These are phyloP conservation scores for Meloidogyne floridensis DNA, from an alignment of 1,140 invertebrate genomes.

Conservation along the genomic window DNA sequence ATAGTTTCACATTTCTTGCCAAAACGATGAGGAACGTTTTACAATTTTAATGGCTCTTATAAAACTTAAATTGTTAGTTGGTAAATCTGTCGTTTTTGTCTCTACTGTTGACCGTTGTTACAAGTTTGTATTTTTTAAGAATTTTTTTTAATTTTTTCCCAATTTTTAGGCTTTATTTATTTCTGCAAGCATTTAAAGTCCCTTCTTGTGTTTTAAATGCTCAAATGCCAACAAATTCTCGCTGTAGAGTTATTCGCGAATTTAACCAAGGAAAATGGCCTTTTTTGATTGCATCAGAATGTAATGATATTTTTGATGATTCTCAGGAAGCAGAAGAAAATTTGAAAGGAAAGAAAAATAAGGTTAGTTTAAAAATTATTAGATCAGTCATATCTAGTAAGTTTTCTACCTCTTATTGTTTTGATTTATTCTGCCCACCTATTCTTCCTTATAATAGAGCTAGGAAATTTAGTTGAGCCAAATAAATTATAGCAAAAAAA, in stretches of 20 bases:
- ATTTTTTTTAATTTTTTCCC: conserved; percentile 20
- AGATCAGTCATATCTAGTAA: too few relatives aligned
- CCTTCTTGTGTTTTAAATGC: conserved; percentile 90
- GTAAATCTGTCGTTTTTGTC: conserved; percentile 96
- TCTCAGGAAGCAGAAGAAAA: conserved; percentile 77
- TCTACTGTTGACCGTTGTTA: conserved; percentile 85
- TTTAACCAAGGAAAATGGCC: conserved; percentile 93
- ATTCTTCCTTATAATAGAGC: too few relatives aligned
- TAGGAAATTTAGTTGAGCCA: too few relatives aligned
- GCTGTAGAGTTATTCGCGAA: conserved; percentile 88
- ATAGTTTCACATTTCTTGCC: conserved; percentile 26
- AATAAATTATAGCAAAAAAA: too few relatives aligned
- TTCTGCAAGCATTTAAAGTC: conserved; percentile 93
- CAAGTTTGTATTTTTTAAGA: conserved; percentile 71
- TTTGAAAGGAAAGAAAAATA: background rate
- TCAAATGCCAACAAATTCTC: conserved; percentile 83
- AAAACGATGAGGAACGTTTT: conserved; percentile 73
- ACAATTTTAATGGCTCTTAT: conserved; percentile 87
- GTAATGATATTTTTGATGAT: conserved; percentile 67
- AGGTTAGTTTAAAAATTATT: background rate
- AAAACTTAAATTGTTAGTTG: conserved; percentile 87
- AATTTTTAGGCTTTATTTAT: conserved; percentile 81
- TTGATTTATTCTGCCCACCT: too few relatives aligned
- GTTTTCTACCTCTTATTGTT: too few relatives aligned
- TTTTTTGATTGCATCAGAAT: conserved; percentile 95